A percentile compares a stretch with the other conserved stretches of the same genome.
Evolutionary conservation across 2,797 vertebrate genomes (phyloP).

Genomic region (Micrastur ruficollis): DNA sequence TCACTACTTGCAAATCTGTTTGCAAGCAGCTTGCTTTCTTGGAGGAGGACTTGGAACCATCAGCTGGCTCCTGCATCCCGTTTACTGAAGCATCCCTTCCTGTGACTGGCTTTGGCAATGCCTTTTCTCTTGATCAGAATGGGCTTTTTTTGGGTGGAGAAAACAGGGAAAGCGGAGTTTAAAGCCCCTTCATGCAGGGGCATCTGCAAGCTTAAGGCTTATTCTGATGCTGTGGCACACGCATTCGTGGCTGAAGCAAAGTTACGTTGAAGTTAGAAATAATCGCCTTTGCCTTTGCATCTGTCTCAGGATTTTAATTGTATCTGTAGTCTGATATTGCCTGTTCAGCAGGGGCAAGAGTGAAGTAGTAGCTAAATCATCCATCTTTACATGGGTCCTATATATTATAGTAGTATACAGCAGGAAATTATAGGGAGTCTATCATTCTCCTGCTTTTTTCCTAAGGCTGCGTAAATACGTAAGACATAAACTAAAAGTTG

Average conservation of each 20-base stretch:
- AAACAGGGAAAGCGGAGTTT: neutral
- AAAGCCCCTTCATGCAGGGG: neutral
- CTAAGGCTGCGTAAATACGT: neutral
- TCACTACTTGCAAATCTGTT: slow-evolving; percentile 56
- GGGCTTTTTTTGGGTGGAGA: neutral
- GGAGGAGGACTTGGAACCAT: slow-evolving; percentile 51
- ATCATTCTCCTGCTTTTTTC: neutral
- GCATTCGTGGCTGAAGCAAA: neutral
- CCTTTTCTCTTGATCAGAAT: neutral
- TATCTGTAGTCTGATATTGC: neutral
- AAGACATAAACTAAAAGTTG: rapidly evolving
- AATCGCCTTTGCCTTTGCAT: neutral
- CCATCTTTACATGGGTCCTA: rapidly evolving
- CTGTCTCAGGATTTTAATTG: neutral
- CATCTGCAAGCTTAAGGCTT: neutral
- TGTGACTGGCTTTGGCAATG: neutral
- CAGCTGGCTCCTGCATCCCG: neutral
- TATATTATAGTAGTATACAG: rapidly evolving
- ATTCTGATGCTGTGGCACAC: neutral
- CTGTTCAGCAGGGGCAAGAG: neutral
- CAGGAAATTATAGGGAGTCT: rapidly evolving
- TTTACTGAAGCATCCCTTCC: slow-evolving; percentile 15
- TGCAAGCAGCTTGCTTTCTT: slow-evolving; percentile 62
- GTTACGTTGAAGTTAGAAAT: neutral
- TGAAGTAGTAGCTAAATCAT: neutral